Evolutionary conservation across 2,888 invertebrate genomes (phyloP).

Genomic region (Fragum fragum): DNA sequence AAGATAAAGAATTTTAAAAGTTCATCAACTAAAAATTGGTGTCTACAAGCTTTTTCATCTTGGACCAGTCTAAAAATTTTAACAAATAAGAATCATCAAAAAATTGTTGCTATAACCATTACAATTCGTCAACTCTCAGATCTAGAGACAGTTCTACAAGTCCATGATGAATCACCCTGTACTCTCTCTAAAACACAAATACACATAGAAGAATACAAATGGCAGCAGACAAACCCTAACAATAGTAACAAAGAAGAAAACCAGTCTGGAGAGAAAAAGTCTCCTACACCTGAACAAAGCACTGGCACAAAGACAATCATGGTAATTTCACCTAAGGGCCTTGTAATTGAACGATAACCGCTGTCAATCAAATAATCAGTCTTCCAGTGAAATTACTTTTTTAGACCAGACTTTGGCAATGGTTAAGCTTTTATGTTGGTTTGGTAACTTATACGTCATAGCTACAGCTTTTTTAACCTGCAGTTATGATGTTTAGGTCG

Average conservation of each 20-base stretch:
- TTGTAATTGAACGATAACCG: no score
- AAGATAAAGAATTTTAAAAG: neutral
- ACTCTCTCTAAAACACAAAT: constrained; percentile 1
- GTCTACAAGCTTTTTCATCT: neutral
- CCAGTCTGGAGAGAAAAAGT: neutral
- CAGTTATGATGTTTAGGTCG: no score
- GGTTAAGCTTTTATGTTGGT: no score
- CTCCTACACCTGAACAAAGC: neutral
- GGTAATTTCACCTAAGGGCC: neutral
- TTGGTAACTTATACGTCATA: no score
- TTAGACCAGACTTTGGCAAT: no score
- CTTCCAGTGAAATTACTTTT: no score
- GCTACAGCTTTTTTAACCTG: no score
- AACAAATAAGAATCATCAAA: no score
- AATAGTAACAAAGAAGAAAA: neutral
- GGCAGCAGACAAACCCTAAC: neutral
- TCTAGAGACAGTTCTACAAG: constrained; percentile 22
- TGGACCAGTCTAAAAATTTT: no score
- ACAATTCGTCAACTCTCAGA: constrained; percentile 15
- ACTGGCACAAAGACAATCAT: neutral
- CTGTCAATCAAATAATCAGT: no score
- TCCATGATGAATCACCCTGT: constrained; percentile 22
- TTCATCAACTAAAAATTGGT: neutral
- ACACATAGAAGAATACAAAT: constrained; percentile 17
- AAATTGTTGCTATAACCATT: neutral